Evolutionary conservation across 2,888 invertebrate species (phyloP).

Genomic region (Ophion ventricosus): DNA sequence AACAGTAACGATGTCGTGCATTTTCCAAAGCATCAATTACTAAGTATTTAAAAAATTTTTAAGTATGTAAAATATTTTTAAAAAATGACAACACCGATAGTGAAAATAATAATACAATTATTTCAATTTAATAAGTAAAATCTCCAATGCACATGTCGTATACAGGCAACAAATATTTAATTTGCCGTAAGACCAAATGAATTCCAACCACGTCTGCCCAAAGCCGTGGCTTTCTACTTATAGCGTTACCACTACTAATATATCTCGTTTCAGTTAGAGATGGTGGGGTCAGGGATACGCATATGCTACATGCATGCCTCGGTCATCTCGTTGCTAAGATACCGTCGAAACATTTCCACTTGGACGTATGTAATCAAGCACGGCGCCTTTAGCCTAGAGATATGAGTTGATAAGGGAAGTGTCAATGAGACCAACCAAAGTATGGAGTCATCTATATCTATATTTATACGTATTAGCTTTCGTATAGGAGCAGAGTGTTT

Average conservation of each 20-base stretch:
- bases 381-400: constrained; percentile 19
- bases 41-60: too few species aligned
- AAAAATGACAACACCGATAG: too few species aligned
- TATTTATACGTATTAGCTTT: constrained; percentile 5
- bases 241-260: background rate
- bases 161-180: background rate
- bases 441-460: background rate
- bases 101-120: background rate
- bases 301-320: constrained; percentile 25
- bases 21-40: too few species aligned
- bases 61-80: too few species aligned
- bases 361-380: constrained; percentile 34
- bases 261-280: constrained; percentile 12
- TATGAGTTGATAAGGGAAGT: constrained; percentile 53
- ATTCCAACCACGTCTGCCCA: constrained; percentile 35
- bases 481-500: constrained; percentile 6
- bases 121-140: background rate
- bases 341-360: constrained; percentile 47
- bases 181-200: background rate
- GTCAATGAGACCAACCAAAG: constrained; percentile 32
- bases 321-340: constrained; percentile 61
- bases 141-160: background rate
- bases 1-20: too few species aligned
- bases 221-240: constrained; percentile 31
- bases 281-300: constrained; percentile 3